phyloP scores from a whole-genome alignment of 2,888 invertebrate species.

The Orthosia gothica region DNA sequence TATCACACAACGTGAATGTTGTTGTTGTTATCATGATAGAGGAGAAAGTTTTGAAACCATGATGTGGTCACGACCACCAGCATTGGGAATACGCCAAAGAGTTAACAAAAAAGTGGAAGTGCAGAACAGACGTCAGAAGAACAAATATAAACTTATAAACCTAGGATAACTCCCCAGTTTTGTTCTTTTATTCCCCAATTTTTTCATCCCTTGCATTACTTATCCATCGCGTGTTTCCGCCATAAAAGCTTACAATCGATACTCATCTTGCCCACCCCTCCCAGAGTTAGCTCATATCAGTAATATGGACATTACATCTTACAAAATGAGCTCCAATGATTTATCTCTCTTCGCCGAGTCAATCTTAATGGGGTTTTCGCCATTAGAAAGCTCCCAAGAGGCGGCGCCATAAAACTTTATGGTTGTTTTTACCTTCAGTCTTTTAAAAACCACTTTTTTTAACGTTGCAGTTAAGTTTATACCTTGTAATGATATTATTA shows the following conservation, averaged over 20 bases:
- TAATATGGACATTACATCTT: constrained; percentile 37
- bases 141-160: not conserved
- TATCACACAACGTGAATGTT: too few species aligned
- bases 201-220: not conserved
- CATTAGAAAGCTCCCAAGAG: constrained; percentile 61
- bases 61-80: too few species aligned
- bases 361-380: constrained; percentile 62
- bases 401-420: constrained; percentile 58
- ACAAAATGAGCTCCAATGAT: constrained; percentile 48
- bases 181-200: not conserved
- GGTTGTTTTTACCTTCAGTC: constrained; percentile 51
- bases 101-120: not conserved
- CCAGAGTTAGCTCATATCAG: constrained; percentile 21
- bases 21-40: too few species aligned
- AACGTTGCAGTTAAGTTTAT: constrained; percentile 14
- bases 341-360: constrained; percentile 49
- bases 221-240: not conserved
- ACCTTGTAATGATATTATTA: constrained; percentile 14
- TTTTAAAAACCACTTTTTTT: constrained; percentile 55
- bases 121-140: not conserved
- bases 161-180: too few species aligned
- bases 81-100: too few species aligned
- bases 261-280: not conserved
- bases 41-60: too few species aligned
- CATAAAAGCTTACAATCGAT: not conserved